A percentile compares a stretch with the other conserved stretches of the same genome.
Evolutionary conservation across 2,113 vertebrate species (phyloP).

Genomic region (Esox niger): DNA sequence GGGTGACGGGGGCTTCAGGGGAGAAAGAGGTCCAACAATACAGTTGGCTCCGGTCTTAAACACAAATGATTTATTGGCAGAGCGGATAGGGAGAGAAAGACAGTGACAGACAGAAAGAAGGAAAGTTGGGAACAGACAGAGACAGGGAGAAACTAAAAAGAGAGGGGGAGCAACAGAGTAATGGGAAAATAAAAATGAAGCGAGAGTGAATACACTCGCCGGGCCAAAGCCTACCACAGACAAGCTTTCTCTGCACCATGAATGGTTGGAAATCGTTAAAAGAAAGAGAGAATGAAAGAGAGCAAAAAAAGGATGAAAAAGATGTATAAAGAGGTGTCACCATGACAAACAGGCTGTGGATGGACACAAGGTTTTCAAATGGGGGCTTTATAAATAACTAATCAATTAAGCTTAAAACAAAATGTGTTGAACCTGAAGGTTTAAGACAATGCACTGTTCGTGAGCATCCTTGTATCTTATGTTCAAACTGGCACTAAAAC

Average conservation of each 20-base stretch:
- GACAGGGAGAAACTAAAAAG: slow-evolving; percentile 45
- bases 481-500: too few relatives aligned
- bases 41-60: slow-evolving; percentile 41
- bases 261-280: slow-evolving; percentile 57
- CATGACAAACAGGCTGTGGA: too few relatives aligned
- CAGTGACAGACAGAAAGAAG: slow-evolving; percentile 46
- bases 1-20: slow-evolving; percentile 34
- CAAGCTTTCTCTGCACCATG: slow-evolving; percentile 42
- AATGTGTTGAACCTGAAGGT: too few relatives aligned
- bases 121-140: slow-evolving; percentile 58
- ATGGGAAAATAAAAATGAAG: slow-evolving; percentile 36
- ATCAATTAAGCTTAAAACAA: too few relatives aligned
- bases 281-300: slow-evolving; percentile 41
- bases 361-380: too few relatives aligned
- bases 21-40: slow-evolving; percentile 53
- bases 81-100: neutral
- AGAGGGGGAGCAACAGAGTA: slow-evolving; percentile 43
- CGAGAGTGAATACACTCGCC: slow-evolving; percentile 35
- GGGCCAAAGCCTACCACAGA: slow-evolving; percentile 43
- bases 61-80: slow-evolving; percentile 62
- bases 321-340: neutral
- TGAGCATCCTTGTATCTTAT: too few relatives aligned
- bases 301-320: slow-evolving; percentile 20
- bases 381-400: too few relatives aligned
- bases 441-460: too few relatives aligned